A percentile compares a stretch with the other conserved stretches of the same genome.
Conservation (phyloP, 2,797 vertebrate genomes). For the Microhierax caerulescens region DNA sequence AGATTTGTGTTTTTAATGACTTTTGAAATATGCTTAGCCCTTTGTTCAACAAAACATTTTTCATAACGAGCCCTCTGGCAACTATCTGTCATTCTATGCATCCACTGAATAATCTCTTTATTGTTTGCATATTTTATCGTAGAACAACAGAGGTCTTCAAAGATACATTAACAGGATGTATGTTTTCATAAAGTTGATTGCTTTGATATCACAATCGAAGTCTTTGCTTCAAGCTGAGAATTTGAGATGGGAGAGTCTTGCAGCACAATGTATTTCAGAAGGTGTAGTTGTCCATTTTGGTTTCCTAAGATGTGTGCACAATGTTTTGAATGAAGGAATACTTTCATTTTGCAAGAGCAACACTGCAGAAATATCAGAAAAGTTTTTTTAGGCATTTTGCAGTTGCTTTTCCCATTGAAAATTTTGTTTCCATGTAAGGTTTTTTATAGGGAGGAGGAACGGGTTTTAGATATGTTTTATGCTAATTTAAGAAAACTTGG, state of each 20-base stretch:
- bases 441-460: background rate
- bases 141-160: slow-evolving; percentile 85
- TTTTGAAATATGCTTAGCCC: slow-evolving; percentile 86
- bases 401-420: background rate
- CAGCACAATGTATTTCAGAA: slow-evolving; percentile 34
- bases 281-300: slow-evolving; percentile 36
- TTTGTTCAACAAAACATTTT: slow-evolving; percentile 88
- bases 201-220: slow-evolving; percentile 85
- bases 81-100: slow-evolving; percentile 83
- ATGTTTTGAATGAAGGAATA: background rate
- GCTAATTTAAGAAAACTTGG: background rate
- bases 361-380: background rate
- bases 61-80: slow-evolving; percentile 87
- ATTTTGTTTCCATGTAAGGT: background rate
- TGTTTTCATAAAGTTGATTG: slow-evolving; percentile 89
- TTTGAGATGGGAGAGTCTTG: slow-evolving; percentile 39
- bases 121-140: slow-evolving; percentile 90
- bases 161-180: slow-evolving; percentile 85
- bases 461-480: background rate
- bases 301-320: background rate
- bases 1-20: slow-evolving; percentile 82
- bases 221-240: slow-evolving; percentile 69
- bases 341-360: slow-evolving; percentile 1
- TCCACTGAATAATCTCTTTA: slow-evolving; percentile 78
- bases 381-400: background rate